These are phyloP conservation scores for Eristalinus aeneus DNA, from an alignment of 2,888 invertebrate genomes.

Conservation along the genomic window DNA sequence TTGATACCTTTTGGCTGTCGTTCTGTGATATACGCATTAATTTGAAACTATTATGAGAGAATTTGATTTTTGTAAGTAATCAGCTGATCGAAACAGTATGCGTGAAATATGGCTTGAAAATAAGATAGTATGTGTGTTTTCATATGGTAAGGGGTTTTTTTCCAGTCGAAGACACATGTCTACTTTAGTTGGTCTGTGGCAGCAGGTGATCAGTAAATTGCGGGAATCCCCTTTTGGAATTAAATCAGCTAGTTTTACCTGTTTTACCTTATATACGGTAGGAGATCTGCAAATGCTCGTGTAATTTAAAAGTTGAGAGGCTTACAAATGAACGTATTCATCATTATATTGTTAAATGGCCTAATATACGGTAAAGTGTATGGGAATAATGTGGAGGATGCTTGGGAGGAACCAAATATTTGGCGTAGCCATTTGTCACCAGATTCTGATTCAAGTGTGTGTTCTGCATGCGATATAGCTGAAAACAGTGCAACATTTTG, in stretches of 20 bases:
- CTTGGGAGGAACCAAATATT: conserved; percentile 47
- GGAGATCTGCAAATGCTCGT: neutral
- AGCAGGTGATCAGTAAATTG: neutral
- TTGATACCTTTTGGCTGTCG: no score
- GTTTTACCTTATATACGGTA: neutral
- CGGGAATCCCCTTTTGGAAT: neutral
- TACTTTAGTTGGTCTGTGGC: no score
- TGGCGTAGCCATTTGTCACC: conserved; percentile 39
- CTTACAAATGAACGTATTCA: conserved; percentile 13
- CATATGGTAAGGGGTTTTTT: no score
- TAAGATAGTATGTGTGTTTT: no score
- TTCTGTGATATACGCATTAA: no score
- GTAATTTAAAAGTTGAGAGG: neutral
- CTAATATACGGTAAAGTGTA: neutral
- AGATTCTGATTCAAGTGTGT: neutral
- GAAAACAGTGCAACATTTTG: conserved; percentile 7
- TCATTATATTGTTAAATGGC: conserved; percentile 2
- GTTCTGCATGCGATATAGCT: conserved; percentile 35
- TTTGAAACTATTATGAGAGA: no score
- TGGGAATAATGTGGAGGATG: conserved; percentile 9
- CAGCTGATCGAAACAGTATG: no score
- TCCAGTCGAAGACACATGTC: no score
- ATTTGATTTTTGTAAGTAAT: no score
- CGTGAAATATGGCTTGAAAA: no score
- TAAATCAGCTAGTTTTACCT: neutral